Conservation (phyloP, 2,888 invertebrate genomes). For the Flabesymbios commensalis region DNA sequence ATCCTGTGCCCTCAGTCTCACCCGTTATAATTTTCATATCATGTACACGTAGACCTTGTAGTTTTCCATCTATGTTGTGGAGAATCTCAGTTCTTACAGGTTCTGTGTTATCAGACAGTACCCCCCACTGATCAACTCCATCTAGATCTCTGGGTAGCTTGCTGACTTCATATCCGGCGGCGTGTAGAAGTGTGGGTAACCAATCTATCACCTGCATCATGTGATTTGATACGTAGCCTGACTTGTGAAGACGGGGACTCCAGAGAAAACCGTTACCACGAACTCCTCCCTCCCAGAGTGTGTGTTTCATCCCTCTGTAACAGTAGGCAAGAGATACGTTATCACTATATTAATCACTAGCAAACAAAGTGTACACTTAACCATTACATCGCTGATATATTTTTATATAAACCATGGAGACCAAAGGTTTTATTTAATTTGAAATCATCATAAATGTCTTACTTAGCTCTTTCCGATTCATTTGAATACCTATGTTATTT, state of each 20-base stretch:
- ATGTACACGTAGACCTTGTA: slow-evolving; percentile 45
- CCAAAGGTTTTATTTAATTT: too few relatives aligned
- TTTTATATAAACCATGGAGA: too few relatives aligned
- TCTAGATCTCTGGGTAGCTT: slow-evolving; percentile 63
- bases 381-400: too few relatives aligned
- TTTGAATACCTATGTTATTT: too few relatives aligned
- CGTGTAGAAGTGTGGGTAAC: slow-evolving; percentile 81
- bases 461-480: too few relatives aligned
- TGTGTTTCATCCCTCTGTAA: slow-evolving; percentile 57
- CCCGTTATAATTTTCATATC: slow-evolving; percentile 53
- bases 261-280: slow-evolving; percentile 79
- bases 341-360: too few relatives aligned
- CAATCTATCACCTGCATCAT: slow-evolving; percentile 72
- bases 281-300: slow-evolving; percentile 74
- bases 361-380: too few relatives aligned
- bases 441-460: too few relatives aligned
- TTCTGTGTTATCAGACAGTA: slow-evolving; percentile 68
- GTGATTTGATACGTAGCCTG: slow-evolving; percentile 71
- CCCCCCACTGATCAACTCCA: slow-evolving; percentile 77
- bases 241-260: slow-evolving; percentile 71
- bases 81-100: slow-evolving; percentile 70
- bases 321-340: too few relatives aligned
- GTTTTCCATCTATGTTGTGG: slow-evolving; percentile 54
- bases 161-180: slow-evolving; percentile 67
- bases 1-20: slow-evolving; percentile 16